phyloP scores from a whole-genome alignment of 2,888 invertebrate genomes.

The Callinectes sapidus region DNA sequence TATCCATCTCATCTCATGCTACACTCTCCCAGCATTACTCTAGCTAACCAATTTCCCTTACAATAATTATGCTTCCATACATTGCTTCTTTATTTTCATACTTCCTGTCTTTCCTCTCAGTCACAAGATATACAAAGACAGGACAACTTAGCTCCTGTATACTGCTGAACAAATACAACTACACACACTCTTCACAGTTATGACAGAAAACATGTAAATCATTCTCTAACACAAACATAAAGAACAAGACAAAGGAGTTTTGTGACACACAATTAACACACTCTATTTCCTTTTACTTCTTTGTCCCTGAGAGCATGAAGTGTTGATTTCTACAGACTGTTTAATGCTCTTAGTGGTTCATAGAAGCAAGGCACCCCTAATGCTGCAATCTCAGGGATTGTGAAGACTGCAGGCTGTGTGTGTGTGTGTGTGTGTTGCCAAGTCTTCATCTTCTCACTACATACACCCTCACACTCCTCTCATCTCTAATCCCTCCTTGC shows the following conservation, averaged over 20 bases:
- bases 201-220: background rate
- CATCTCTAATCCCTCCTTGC: background rate
- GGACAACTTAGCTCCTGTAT: no score
- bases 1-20: background rate
- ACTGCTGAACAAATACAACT: no score
- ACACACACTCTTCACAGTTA: background rate
- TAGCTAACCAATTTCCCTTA: no score
- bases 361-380: background rate
- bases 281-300: background rate
- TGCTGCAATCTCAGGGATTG: background rate
- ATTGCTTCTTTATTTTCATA: no score
- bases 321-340: background rate
- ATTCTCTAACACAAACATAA: background rate
- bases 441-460: background rate
- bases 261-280: background rate
- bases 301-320: background rate
- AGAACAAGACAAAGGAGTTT: background rate
- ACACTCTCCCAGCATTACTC: background rate
- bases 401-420: background rate
- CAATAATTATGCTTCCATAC: no score
- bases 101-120: no score
- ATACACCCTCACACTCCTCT: background rate
- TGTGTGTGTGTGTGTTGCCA: background rate
- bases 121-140: no score
- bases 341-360: background rate